Evolutionary conservation across 2,888 invertebrate genomes (phyloP), one percentile per base, ranked within the genome.

Genomic region (Rhopalosiphum nymphaeae): DNA sequence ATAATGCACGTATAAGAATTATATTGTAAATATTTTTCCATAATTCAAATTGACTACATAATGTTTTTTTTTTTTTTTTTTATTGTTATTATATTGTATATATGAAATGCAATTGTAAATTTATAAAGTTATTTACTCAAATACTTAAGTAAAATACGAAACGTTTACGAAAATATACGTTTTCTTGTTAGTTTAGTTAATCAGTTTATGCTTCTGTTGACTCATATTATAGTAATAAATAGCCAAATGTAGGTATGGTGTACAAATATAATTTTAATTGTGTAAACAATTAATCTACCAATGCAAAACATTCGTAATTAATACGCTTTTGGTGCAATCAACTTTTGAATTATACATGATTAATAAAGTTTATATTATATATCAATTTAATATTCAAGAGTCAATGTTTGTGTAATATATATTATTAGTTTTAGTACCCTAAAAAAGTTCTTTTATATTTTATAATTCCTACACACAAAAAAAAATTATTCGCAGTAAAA

Each of bases 321-420:
- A 91, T 91, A 91, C 44, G 57, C 85, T 91, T 78, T 84, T 84
- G 84, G 91, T 56, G 36, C 85, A 85, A 91, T 85, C 84, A 91
- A 91, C 85, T 91, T 91, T 85, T 57, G 11, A 56, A 91, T 91
- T 91, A 91, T 85, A 85, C 29, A 85, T n/a, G 85, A 91, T 85
- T 85, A 91, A 91, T 91, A 56, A 91, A 91, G 56, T 56, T 85
- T 57, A 85, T 36, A 78, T 78, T 78, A 91, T 56, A 91, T 85
- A n/a, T 85, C 56, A 85, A 91, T 85, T 86, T 86, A 57, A 91
- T 86, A 91, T 91, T 86, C 86, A 61, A 46, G 61, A 86, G 57
- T 91, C 44, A 57, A 86, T 86, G 91, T 91, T 91, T 91, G 85
- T 36, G 36, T 42, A 85, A 86, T 86, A 53, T 85, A 56, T 85